Conservation (phyloP, 2,113 vertebrate species). For the Epinephelus moara region DNA sequence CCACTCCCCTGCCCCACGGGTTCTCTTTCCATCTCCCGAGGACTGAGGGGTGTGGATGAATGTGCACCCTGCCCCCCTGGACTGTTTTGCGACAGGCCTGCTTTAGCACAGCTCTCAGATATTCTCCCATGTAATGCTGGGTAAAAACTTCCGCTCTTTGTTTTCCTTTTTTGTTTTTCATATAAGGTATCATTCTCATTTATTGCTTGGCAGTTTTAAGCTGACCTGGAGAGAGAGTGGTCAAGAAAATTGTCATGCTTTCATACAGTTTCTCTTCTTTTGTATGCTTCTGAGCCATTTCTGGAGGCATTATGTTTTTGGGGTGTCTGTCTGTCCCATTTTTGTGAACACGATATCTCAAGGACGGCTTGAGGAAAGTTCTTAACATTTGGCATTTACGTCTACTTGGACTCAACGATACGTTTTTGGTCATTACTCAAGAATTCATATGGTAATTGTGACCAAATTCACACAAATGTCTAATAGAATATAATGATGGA, state of each 20-base stretch:
- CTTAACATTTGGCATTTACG: no score
- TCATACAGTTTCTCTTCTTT: background rate
- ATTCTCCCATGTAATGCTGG: conserved; percentile 86
- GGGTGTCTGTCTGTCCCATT: no score
- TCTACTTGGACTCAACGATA: no score
- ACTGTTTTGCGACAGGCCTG: conserved; percentile 86
- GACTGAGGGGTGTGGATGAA: conserved; percentile 82
- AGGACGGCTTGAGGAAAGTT: no score
- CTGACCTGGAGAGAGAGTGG: background rate
- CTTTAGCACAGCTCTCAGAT: conserved; percentile 80
- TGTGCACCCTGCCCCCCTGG: conserved; percentile 90
- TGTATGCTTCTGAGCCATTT: no score
- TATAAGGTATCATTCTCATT: background rate
- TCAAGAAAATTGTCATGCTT: conserved; percentile 5
- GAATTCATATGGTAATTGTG: no score
- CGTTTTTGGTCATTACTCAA: no score
- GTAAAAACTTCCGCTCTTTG: conserved; percentile 72
- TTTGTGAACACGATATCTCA: no score
- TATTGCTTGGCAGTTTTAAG: background rate
- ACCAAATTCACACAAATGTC: no score
- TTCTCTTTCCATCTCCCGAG: conserved; percentile 84
- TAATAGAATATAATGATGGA: no score
- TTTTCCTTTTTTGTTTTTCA: background rate
- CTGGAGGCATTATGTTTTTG: no score
- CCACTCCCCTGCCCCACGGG: conserved; percentile 90